Evolutionary conservation across 2,888 invertebrate genomes (phyloP).

Genomic region (Choristoneura rosaceana): DNA sequence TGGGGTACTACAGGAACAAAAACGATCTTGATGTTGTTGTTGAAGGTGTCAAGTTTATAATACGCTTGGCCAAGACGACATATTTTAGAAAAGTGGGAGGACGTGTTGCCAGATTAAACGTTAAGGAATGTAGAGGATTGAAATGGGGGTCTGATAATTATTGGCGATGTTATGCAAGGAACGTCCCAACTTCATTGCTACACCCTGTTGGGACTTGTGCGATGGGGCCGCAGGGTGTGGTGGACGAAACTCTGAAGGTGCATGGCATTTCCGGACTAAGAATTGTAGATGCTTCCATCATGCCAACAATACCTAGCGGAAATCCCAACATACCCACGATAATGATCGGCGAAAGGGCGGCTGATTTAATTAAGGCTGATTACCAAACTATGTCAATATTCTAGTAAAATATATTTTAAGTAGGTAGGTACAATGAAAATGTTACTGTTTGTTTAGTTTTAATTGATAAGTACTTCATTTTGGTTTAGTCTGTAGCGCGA

Average conservation of each 20-base stretch:
- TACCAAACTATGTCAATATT: slow-evolving; percentile 22
- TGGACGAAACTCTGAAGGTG: slow-evolving; percentile 68
- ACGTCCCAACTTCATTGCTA: slow-evolving; percentile 84
- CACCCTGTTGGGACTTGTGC: slow-evolving; percentile 84
- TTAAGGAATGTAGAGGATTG: slow-evolving; percentile 82
- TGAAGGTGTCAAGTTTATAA: slow-evolving; percentile 65
- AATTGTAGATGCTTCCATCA: slow-evolving; percentile 73
- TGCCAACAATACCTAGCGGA: slow-evolving; percentile 71
- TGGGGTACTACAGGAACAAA: slow-evolving; percentile 64
- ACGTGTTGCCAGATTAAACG: slow-evolving; percentile 56
- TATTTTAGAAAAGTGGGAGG: slow-evolving; percentile 61
- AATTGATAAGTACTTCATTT: not conserved
- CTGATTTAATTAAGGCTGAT: slow-evolving; percentile 74
- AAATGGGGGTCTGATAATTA: slow-evolving; percentile 84
- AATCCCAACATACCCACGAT: slow-evolving; percentile 75
- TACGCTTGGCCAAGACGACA: slow-evolving; percentile 59
- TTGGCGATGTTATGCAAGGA: slow-evolving; percentile 87
- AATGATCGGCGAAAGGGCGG: slow-evolving; percentile 78
- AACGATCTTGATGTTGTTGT: slow-evolving; percentile 58
- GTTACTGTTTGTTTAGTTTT: not conserved
- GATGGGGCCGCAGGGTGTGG: slow-evolving; percentile 72
- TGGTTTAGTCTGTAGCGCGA: no score
- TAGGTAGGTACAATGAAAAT: not conserved
- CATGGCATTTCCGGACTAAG: slow-evolving; percentile 63
- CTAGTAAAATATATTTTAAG: not conserved